phyloP scores from a whole-genome alignment of 2,888 invertebrate genomes.

The Rotaria magnacalcarata region DNA sequence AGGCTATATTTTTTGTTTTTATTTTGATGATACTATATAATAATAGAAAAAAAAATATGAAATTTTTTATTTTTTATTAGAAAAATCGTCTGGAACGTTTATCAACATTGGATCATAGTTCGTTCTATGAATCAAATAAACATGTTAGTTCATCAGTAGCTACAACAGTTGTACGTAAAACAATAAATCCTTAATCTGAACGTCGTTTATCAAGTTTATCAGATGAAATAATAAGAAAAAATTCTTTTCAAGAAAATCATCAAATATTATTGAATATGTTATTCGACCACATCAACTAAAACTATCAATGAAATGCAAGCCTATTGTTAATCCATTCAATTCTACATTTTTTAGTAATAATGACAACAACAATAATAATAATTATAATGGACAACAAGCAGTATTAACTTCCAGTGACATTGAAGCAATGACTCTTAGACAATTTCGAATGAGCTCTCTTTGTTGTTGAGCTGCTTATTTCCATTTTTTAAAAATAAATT shows the following conservation, averaged over 20 bases:
- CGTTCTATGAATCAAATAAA: not conserved
- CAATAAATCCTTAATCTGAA: not conserved
- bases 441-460: slow-evolving; percentile 25
- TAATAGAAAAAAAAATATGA: not conserved
- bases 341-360: not conserved
- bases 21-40: no score
- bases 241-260: not conserved
- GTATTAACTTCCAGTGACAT: slow-evolving; percentile 14
- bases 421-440: slow-evolving; percentile 28
- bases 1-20: not conserved
- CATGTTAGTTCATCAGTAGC: not conserved
- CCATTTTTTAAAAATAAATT: no score
- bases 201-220: not conserved
- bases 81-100: not conserved
- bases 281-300: not conserved
- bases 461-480: no score
- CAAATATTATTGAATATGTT: not conserved
- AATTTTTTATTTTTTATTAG: slow-evolving; percentile 3
- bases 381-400: not conserved
- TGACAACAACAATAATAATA: not conserved
- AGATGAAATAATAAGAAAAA: not conserved
- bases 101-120: not conserved
- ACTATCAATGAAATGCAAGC: not conserved
- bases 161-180: not conserved
- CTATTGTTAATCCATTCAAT: not conserved